A percentile compares a stretch with the other conserved stretches of the same genome.
Conservation (phyloP, 2,797 vertebrate genomes). For the Leptoclinus maculatus region DNA sequence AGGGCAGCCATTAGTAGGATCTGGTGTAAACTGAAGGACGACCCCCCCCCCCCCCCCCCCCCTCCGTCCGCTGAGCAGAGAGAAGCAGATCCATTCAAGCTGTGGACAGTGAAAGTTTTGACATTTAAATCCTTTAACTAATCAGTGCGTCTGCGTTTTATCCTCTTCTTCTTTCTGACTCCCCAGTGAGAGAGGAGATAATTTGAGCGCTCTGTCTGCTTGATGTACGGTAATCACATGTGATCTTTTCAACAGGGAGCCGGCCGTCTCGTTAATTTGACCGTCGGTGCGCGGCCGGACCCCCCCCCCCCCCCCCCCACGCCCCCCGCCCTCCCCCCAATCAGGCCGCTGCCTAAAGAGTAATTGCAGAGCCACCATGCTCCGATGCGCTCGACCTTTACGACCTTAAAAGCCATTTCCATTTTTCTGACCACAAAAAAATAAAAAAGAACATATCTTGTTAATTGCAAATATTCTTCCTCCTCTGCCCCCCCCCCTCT, state of each 20-base stretch:
- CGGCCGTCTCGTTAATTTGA: constrained; percentile 81
- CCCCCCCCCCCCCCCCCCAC: constrained; percentile 32
- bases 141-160: constrained; percentile 62
- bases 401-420: constrained; percentile 87
- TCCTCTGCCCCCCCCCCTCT: constrained; percentile 33
- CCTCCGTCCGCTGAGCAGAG: background rate
- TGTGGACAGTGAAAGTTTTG: constrained; percentile 61
- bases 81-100: constrained; percentile 33
- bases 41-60: constrained; percentile 17
- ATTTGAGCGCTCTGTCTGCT: constrained; percentile 78
- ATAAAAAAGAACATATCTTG: constrained; percentile 78
- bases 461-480: constrained; percentile 84
- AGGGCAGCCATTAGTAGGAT: constrained; percentile 10
- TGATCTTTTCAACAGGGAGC: constrained; percentile 86
- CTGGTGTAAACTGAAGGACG: constrained; percentile 25
- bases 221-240: constrained; percentile 83
- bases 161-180: constrained; percentile 42
- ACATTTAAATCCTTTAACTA: constrained; percentile 73
- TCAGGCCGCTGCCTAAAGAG: constrained; percentile 68
- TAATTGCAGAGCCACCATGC: constrained; percentile 86
- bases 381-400: constrained; percentile 87
- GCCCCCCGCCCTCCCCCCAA: constrained; percentile 43
- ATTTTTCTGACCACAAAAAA: constrained; percentile 83
- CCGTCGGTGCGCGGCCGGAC: constrained; percentile 70
- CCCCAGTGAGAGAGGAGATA: constrained; percentile 64